Conservation (phyloP, 2,888 invertebrate species). For the Prenolepis imparis region DNA sequence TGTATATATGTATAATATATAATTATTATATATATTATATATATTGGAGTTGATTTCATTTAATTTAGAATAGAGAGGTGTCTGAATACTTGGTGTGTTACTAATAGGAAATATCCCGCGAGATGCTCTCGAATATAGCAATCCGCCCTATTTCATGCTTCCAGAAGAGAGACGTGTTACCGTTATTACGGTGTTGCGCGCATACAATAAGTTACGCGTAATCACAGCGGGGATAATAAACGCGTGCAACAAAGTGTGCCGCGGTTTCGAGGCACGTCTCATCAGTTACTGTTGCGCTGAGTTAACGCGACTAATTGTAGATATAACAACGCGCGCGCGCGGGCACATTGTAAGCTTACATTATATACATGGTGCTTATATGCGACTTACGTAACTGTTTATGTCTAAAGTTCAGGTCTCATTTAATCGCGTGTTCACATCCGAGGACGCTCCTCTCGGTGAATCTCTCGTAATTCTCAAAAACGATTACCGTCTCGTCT, state of each 20-base stretch:
- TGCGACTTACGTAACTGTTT: constrained; percentile 37
- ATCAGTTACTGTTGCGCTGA: constrained; percentile 41
- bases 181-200: constrained; percentile 4
- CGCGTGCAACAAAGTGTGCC: constrained; percentile 38
- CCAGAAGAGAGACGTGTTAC: constrained; percentile 10
- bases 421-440: constrained; percentile 14
- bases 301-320: constrained; percentile 51
- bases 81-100: neutral
- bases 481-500: constrained; percentile 58
- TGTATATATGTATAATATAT: too few species aligned
- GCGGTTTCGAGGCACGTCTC: constrained; percentile 12
- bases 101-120: constrained; percentile 29
- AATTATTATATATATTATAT: too few species aligned
- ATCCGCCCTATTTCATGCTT: neutral
- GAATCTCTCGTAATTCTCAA: constrained; percentile 51
- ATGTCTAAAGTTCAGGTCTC: constrained; percentile 7
- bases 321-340: constrained; percentile 4
- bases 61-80: neutral
- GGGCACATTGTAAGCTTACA: constrained; percentile 17
- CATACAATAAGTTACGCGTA: constrained; percentile 36
- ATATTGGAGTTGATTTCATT: constrained; percentile 8
- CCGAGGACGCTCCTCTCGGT: constrained; percentile 16
- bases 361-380: constrained; percentile 14
- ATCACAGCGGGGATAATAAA: constrained; percentile 41
- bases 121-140: constrained; percentile 19